Evolutionary conservation across 1,140 invertebrate species (phyloP).

Genomic region (Muscidifurax raptorellus): DNA sequence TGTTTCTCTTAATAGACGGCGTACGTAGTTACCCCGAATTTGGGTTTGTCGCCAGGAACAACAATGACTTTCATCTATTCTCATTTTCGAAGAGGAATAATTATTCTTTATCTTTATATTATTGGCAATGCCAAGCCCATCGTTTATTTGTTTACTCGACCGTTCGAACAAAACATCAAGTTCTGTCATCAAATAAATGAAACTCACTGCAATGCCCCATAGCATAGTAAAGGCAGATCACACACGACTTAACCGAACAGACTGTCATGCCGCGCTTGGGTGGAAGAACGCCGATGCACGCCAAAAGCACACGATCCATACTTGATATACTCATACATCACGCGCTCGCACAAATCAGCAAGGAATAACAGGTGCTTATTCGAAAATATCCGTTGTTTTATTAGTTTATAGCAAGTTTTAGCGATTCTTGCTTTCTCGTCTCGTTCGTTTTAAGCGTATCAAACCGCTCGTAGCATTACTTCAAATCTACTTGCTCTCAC

Average conservation of each 20-base stretch:
- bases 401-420: slow-evolving; percentile 29
- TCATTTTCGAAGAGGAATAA: too few relatives aligned
- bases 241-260: slow-evolving; percentile 16
- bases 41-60: slow-evolving; percentile 4
- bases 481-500: slow-evolving; percentile 17
- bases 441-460: slow-evolving; percentile 13
- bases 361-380: slow-evolving; percentile 38
- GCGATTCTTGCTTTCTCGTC: not conserved
- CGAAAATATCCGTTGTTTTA: slow-evolving; percentile 37
- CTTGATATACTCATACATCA: slow-evolving; percentile 32
- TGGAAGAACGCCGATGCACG: slow-evolving; percentile 32
- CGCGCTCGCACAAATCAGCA: slow-evolving; percentile 25
- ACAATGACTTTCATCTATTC: slow-evolving; percentile 22
- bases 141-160: too few relatives aligned
- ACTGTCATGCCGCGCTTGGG: slow-evolving; percentile 23
- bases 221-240: slow-evolving; percentile 3
- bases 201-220: slow-evolving; percentile 10
- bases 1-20: not conserved
- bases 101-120: too few relatives aligned
- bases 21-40: slow-evolving; percentile 36
- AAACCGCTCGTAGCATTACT: slow-evolving; percentile 6
- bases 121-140: too few relatives aligned
- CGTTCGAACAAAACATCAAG: not conserved
- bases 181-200: not conserved
- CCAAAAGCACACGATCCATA: slow-evolving; percentile 29